These are phyloP conservation scores for Catostomus latipinnis DNA, from an alignment of 2,797 vertebrate genomes.

Conservation along the genomic window DNA sequence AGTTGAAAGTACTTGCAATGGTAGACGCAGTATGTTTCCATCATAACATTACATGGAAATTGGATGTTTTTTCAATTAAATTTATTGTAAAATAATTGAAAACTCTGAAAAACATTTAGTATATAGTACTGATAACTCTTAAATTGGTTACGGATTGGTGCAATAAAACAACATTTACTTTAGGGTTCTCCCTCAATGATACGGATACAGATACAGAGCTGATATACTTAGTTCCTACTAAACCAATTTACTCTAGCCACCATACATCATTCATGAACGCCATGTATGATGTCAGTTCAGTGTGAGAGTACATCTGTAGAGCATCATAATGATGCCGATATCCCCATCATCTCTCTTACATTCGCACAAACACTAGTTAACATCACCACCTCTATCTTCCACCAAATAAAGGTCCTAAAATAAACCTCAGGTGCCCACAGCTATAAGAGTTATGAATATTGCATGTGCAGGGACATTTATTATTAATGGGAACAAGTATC, in stretches of 20 bases:
- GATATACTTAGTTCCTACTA: neutral
- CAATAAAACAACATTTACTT: neutral
- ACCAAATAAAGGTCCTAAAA: constrained; percentile 73
- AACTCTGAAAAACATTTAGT: too few relatives aligned
- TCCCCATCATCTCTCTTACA: constrained; percentile 40
- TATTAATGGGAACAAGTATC: constrained; percentile 83
- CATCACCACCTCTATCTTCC: constrained; percentile 52
- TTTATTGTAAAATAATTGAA: too few relatives aligned
- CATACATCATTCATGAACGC: constrained; percentile 25
- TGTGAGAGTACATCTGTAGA: constrained; percentile 24
- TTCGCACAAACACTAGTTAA: constrained; percentile 28
- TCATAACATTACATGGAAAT: too few relatives aligned
- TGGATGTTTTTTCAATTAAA: too few relatives aligned
- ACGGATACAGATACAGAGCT: neutral
- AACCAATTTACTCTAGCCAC: constrained; percentile 16
- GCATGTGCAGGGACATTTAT: constrained; percentile 75
- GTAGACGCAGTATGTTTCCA: too few relatives aligned
- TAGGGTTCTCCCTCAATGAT: too few relatives aligned
- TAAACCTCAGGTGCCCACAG: constrained; percentile 69
- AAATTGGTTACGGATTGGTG: too few relatives aligned
- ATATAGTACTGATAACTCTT: too few relatives aligned
- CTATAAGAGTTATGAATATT: constrained; percentile 78
- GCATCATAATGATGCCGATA: constrained; percentile 36
- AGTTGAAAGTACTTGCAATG: too few relatives aligned
- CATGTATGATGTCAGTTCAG: neutral